A percentile compares a stretch with the other conserved stretches of the same genome.
phyloP scores from a whole-genome alignment of 1,140 invertebrate genomes.

The Ridgeia piscesae region DNA sequence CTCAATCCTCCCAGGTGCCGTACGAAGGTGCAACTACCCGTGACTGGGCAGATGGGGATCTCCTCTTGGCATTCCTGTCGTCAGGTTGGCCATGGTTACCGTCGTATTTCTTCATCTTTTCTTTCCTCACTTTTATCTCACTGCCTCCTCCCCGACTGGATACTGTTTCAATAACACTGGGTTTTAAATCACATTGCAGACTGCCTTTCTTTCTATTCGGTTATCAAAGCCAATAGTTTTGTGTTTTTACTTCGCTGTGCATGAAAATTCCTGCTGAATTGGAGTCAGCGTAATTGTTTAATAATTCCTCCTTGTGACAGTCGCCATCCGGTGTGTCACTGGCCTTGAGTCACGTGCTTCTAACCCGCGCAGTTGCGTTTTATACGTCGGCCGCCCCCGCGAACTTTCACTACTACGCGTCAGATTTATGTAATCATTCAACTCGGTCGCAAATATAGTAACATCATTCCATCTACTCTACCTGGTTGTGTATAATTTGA shows the following conservation, averaged over 20 bases:
- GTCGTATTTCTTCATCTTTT: too few relatives aligned
- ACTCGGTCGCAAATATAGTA: not conserved
- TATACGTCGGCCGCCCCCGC: not conserved
- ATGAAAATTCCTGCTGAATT: not conserved
- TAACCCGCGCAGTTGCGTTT: not conserved
- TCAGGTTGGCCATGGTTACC: too few relatives aligned
- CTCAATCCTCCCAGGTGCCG: too few relatives aligned
- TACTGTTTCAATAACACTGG: not conserved
- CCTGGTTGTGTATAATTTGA: not conserved
- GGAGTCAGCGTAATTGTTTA: not conserved
- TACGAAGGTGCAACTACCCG: too few relatives aligned
- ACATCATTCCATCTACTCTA: not conserved
- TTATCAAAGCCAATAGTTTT: not conserved
- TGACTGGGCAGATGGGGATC: too few relatives aligned
- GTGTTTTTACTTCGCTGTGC: not conserved
- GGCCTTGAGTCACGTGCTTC: not conserved
- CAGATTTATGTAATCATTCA: not conserved
- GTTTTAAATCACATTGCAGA: not conserved
- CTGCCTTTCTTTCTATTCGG: not conserved
- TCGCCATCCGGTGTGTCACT: not conserved
- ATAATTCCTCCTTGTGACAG: not conserved
- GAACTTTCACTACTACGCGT: not conserved
- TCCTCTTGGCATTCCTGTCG: too few relatives aligned
- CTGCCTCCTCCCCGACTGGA: too few relatives aligned
- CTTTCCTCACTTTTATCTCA: too few relatives aligned